phyloP scores from a whole-genome alignment of 2,888 invertebrate species.

The Odontocerum albicorne region DNA sequence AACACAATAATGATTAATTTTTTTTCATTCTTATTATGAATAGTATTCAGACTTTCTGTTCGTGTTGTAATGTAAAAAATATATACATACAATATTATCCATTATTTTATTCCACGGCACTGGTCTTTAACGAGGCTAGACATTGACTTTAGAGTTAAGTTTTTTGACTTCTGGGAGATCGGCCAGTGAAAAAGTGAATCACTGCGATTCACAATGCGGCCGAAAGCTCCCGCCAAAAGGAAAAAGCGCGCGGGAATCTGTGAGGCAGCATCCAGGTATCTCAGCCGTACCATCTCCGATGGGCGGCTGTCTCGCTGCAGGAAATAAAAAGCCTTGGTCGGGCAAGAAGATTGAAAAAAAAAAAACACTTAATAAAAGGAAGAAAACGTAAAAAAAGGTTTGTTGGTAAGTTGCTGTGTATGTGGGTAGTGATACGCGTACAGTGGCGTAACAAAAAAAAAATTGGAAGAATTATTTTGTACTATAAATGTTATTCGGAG shows the following conservation, averaged over 20 bases:
- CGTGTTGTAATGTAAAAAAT: no score
- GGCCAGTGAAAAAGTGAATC: slow-evolving; percentile 9
- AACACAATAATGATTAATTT: no score
- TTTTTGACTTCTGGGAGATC: slow-evolving; percentile 1
- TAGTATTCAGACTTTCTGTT: no score
- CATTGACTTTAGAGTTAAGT: no score
- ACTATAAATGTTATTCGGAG: no score
- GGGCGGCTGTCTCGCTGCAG: slow-evolving; percentile 10
- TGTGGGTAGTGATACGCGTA: slow-evolving; percentile 14
- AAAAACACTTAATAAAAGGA: slow-evolving; percentile 8
- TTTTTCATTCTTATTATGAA: no score
- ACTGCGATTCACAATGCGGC: slow-evolving; percentile 3
- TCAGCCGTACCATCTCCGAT: slow-evolving; percentile 15
- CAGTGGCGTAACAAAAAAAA: no score
- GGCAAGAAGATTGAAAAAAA: slow-evolving; percentile 11
- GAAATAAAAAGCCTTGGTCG: slow-evolving; percentile 22
- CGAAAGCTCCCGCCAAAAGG: slow-evolving; percentile 9
- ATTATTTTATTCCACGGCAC: no score
- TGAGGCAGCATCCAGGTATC: slow-evolving; percentile 13
- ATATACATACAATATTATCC: no score
- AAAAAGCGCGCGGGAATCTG: slow-evolving; percentile 1
- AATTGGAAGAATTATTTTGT: no score
- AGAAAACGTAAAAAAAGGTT: slow-evolving; percentile 19
- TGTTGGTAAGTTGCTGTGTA: slow-evolving; percentile 14
- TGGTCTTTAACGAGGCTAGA: no score